Conservation (phyloP, 2,113 vertebrate genomes). For the Sarotherodon lohbergeri region DNA sequence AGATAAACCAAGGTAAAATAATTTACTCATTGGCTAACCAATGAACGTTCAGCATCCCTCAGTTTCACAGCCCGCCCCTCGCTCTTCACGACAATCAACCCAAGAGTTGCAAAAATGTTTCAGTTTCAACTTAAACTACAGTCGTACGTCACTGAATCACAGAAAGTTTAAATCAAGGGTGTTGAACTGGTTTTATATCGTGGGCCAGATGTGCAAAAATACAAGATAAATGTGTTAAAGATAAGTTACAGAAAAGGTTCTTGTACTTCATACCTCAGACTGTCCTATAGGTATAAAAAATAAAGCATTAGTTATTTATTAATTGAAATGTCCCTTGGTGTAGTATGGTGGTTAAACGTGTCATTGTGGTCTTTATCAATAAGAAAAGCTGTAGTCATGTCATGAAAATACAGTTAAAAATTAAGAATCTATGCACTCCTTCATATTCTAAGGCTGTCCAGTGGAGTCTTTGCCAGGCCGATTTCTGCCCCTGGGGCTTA, state of each 20-base stretch:
- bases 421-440: rapidly evolving
- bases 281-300: not conserved
- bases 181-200: not conserved
- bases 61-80: not conserved
- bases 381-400: not conserved
- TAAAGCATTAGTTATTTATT: rapidly evolving
- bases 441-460: not conserved
- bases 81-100: not conserved
- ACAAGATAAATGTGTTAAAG: not conserved
- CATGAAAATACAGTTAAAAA: not conserved
- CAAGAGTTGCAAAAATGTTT: not conserved
- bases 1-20: not conserved
- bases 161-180: not conserved
- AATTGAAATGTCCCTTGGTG: not conserved
- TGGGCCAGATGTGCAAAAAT: not conserved
- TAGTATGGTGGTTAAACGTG: rapidly evolving
- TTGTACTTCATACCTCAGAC: not conserved
- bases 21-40: not conserved
- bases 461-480: not conserved
- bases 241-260: not conserved
- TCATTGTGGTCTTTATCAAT: not conserved
- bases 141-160: rapidly evolving
- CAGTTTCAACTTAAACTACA: not conserved
- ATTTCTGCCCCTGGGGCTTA: not conserved
- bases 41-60: rapidly evolving